Evolutionary conservation across 2,888 invertebrate species (phyloP), one percentile per base, ranked within the genome.

Genomic region (Boloria selene): DNA sequence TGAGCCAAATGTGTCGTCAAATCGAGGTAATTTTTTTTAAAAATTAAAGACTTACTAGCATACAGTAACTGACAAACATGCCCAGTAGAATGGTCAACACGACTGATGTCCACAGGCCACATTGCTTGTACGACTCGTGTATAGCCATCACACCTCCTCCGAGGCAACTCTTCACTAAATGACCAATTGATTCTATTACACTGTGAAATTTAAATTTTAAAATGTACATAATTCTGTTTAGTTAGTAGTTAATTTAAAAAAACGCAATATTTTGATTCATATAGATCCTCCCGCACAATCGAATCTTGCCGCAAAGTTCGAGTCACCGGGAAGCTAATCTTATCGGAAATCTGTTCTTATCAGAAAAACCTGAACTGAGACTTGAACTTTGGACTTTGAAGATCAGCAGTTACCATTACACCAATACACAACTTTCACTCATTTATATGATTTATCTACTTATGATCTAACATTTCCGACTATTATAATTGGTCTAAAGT

Each of bases 61-160:
- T 82, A 56, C 82, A 77, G 56, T 84, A 84, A 14, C 75, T 74
- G 54, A 85, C 75, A 4, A 73, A 16, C 0, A 78, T 3, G 0
- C 84, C 84, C 0, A 86, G 56, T 0, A 80, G 0, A 0, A 83
- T 5, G 49, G 81, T 86, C 0, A 85, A 47, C 0, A 70, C 44
- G 0, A 84, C 5, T 0, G 82, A 77, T 0, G 80, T 74, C 78
- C 81, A 81, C 1, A 87, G 64, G 0, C 87, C 87, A 16, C 78
- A 78, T 2, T 73, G 70, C 55, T 72, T 80, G 69, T 83, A 87
- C 0, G 81, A 75, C 52, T 78, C 83, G 60, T 86, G 87, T 0
- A 86, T 76, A 0, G 77, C 77, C 16, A 86, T 75, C 0, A 86
- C 74, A 0, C 86, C 86, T 0, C 80, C 83, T 0, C 86, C 87